Conservation (phyloP, 2,113 vertebrate species). For the Globicephala melas region DNA sequence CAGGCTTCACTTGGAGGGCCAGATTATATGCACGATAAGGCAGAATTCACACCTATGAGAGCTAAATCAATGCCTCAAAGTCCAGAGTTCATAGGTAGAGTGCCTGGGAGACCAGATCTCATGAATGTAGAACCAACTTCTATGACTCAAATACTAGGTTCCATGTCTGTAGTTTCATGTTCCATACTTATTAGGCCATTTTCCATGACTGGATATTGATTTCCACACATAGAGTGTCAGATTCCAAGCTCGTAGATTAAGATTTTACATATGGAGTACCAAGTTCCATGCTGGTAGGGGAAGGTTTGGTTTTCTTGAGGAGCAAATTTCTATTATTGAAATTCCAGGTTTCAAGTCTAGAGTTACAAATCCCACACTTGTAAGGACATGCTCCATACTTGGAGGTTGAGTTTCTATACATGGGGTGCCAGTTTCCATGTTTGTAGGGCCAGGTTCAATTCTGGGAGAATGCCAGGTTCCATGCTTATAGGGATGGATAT, state of each 20-base stretch:
- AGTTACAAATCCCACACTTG: neutral
- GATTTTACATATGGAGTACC: neutral
- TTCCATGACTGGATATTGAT: neutral
- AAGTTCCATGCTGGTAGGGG: neutral
- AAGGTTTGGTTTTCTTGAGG: neutral
- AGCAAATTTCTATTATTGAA: neutral
- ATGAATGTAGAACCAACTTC: neutral
- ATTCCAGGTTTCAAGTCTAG: neutral
- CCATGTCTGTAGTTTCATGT: neutral
- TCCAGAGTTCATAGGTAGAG: neutral
- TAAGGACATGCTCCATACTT: neutral
- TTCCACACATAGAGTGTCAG: neutral
- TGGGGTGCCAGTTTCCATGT: neutral
- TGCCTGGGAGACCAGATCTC: neutral
- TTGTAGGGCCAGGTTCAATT: neutral
- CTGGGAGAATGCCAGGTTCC: neutral
- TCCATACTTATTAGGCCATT: too few relatives aligned
- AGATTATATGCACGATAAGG: neutral
- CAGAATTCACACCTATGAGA: neutral
- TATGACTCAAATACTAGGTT: neutral
- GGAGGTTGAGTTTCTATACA: neutral
- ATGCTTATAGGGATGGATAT: neutral
- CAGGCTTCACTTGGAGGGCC: neutral
- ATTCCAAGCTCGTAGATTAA: neutral
- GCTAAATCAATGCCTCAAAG: neutral